These are phyloP conservation scores for Hypselothyrea guttata DNA, from an alignment of 2,888 invertebrate species.

Conservation along the genomic window DNA sequence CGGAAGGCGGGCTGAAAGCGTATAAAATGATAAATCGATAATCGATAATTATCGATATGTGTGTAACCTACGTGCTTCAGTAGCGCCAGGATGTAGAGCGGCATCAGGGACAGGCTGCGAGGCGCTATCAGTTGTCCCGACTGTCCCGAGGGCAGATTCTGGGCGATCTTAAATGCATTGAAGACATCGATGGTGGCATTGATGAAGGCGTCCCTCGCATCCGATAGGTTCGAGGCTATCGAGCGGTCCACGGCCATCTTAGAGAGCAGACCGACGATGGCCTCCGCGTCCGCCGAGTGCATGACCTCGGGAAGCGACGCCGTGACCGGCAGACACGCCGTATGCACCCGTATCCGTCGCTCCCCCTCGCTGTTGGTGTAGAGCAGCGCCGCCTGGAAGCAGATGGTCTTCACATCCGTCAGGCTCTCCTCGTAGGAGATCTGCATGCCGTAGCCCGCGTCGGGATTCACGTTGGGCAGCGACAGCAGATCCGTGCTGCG, in stretches of 20 bases:
- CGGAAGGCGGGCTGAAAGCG: constrained; percentile 92
- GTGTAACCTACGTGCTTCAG: constrained; percentile 90
- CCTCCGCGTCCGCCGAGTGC: constrained; percentile 95
- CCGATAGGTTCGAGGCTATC: constrained; percentile 91
- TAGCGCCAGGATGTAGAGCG: constrained; percentile 93
- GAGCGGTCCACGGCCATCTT: constrained; percentile 99
- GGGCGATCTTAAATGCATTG: constrained; percentile 87
- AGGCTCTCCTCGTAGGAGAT: constrained; percentile 94
- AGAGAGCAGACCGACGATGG: constrained; percentile 94
- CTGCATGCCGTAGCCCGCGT: constrained; percentile 99
- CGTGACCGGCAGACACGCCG: constrained; percentile 95
- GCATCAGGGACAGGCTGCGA: constrained; percentile 90
- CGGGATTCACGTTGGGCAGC: constrained; percentile 98
- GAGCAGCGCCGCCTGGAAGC: constrained; percentile 98
- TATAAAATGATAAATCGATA: background rate
- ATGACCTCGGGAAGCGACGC: constrained; percentile 92
- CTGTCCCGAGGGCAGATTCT: constrained; percentile 85
- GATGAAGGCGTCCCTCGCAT: constrained; percentile 97
- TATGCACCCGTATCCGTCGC: constrained; percentile 98
- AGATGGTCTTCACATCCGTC: constrained; percentile 92
- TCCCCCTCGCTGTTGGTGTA: constrained; percentile 98
- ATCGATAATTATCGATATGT: too few species aligned
- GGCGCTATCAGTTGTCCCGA: constrained; percentile 89
- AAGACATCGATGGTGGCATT: constrained; percentile 96
- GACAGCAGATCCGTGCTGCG: constrained; percentile 97